These are phyloP conservation scores for Ailurus styani DNA, from an alignment of 2,113 vertebrate genomes.

Conservation along the genomic window DNA sequence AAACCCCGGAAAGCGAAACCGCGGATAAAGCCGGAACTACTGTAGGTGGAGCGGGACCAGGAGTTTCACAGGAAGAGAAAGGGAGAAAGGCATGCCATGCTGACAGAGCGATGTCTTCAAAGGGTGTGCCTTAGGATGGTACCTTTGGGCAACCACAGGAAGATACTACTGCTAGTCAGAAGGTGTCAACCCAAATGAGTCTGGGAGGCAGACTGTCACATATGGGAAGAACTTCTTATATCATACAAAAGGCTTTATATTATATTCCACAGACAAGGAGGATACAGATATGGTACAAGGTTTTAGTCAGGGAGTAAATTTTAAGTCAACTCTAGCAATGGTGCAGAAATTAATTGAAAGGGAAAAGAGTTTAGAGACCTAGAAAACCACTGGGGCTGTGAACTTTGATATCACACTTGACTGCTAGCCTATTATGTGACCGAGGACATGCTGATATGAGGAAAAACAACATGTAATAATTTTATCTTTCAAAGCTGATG, in stretches of 20 bases:
- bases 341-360: background rate
- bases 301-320: background rate
- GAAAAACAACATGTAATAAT: conserved; percentile 41
- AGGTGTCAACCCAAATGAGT: background rate
- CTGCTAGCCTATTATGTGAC: background rate
- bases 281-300: background rate
- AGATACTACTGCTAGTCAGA: background rate
- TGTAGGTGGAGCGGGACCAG: background rate
- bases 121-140: background rate
- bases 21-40: background rate
- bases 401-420: conserved; percentile 19
- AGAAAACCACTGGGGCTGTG: background rate
- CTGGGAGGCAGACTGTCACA: background rate
- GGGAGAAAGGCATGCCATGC: background rate
- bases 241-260: background rate
- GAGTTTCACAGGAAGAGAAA: background rate
- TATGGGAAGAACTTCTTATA: background rate
- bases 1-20: background rate
- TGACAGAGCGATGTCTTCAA: background rate
- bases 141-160: background rate
- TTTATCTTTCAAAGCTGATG: conserved; percentile 37
- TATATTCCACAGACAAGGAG: background rate
- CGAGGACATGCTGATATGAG: background rate
- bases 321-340: background rate
- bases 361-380: background rate